Conservation (phyloP, 2,797 vertebrate species). For the Ispidina lecontei region DNA sequence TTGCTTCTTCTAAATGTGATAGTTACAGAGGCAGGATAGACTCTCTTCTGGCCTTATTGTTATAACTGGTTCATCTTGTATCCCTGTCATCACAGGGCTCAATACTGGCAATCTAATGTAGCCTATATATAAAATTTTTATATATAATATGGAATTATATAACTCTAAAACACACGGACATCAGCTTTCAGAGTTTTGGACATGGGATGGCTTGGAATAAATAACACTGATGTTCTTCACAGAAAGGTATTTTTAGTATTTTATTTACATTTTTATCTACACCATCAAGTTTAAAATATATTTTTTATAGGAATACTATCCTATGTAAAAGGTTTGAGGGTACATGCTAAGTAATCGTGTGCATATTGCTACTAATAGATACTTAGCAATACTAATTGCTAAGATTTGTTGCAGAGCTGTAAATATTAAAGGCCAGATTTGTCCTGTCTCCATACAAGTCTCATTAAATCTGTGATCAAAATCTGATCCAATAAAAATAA, state of each 20-base stretch:
- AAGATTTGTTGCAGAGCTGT: not conserved
- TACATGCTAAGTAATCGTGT: not conserved
- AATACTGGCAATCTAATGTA: not conserved
- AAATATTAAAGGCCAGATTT: not conserved
- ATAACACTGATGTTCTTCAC: not conserved
- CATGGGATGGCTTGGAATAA: not conserved
- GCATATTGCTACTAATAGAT: not conserved
- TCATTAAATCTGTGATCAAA: slow-evolving; percentile 13
- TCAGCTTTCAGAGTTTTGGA: not conserved
- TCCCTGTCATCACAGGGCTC: not conserved
- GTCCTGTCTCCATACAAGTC: not conserved
- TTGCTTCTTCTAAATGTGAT: not conserved
- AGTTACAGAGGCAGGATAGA: not conserved
- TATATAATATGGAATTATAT: not conserved
- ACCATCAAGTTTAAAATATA: not conserved
- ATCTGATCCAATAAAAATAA: not conserved
- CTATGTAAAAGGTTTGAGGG: not conserved
- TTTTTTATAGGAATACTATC: not conserved
- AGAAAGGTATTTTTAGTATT: not conserved
- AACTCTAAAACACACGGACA: not conserved
- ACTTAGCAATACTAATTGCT: not conserved
- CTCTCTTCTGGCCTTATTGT: not conserved
- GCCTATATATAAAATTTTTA: not conserved
- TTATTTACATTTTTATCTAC: not conserved
- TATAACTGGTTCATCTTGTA: not conserved